Evolutionary conservation across 2,113 vertebrate genomes (phyloP).

Genomic region (Ictalurus punctatus): DNA sequence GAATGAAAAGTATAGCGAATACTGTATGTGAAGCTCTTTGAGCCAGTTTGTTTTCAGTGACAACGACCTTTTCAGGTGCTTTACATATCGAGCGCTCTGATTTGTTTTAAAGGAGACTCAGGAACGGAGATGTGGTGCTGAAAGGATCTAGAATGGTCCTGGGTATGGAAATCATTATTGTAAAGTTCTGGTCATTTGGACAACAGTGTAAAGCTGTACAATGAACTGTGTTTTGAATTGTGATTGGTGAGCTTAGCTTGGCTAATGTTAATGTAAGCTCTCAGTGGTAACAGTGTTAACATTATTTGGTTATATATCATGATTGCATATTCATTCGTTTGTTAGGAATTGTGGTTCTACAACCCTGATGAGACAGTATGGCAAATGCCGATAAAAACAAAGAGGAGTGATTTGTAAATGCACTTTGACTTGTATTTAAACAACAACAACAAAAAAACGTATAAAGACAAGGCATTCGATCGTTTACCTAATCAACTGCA

Average conservation of each 20-base stretch:
- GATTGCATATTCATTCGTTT: background rate
- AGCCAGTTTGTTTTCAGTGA: background rate
- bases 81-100: conserved; percentile 20
- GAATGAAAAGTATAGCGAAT: background rate
- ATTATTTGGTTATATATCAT: background rate
- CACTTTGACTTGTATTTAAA: too few species aligned
- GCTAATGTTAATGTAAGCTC: background rate
- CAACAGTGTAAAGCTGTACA: background rate
- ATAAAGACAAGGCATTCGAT: too few species aligned
- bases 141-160: background rate
- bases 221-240: background rate
- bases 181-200: background rate
- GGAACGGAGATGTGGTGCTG: background rate
- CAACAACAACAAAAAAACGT: too few species aligned
- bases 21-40: background rate
- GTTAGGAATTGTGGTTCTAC: background rate
- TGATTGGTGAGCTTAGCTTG: background rate
- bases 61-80: background rate
- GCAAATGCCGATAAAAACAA: too few species aligned
- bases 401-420: too few species aligned
- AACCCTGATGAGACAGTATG: too few species aligned
- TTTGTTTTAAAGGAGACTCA: conserved; percentile 30
- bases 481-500: too few species aligned
- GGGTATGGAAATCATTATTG: background rate
- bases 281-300: background rate